Conservation (phyloP, 2,113 vertebrate genomes). For the Odontophorus gujanensis region DNA sequence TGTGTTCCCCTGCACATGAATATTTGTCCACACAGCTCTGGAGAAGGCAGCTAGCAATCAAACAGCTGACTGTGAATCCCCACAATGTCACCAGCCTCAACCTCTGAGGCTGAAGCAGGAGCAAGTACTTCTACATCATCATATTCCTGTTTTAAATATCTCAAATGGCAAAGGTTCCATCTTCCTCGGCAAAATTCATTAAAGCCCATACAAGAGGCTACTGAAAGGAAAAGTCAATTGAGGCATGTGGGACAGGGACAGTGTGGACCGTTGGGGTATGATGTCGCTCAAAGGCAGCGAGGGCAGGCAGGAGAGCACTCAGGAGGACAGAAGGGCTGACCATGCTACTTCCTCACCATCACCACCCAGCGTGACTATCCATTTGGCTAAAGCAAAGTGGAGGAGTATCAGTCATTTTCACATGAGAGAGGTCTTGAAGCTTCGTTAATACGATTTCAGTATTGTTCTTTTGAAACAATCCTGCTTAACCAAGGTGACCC, state of each 20-base stretch:
- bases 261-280: not conserved
- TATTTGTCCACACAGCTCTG: not conserved
- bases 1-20: slow-evolving; percentile 37
- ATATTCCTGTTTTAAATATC: not conserved
- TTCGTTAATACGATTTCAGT: slow-evolving; percentile 5
- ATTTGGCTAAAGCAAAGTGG: not conserved
- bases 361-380: not conserved
- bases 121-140: not conserved
- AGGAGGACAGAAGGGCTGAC: not conserved
- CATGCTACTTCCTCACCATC: not conserved
- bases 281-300: not conserved
- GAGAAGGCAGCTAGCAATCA: not conserved
- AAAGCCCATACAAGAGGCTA: not conserved
- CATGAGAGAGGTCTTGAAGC: not conserved
- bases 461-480: slow-evolving; percentile 2
- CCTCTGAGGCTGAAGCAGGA: not conserved
- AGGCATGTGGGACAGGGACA: not conserved
- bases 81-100: not conserved
- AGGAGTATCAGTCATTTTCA: not conserved
- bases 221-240: not conserved
- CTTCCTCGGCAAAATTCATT: not conserved
- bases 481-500: slow-evolving; percentile 8
- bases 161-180: not conserved
- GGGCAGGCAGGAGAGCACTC: not conserved
- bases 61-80: not conserved